These are phyloP conservation scores for Galagoides demidoff DNA, from an alignment of 2,797 vertebrate species.

Conservation along the genomic window DNA sequence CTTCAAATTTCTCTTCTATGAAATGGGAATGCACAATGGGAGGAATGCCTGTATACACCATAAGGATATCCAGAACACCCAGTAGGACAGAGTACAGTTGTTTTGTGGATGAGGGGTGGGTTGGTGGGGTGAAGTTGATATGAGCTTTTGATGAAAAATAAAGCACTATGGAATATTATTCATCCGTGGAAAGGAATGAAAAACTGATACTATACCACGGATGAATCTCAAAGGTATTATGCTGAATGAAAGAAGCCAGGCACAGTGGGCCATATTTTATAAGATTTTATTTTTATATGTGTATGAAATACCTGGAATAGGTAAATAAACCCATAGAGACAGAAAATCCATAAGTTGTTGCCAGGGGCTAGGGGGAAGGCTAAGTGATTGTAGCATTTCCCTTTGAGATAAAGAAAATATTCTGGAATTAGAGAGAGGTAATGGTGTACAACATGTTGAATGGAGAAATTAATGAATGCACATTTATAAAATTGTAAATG, in stretches of 20 bases:
- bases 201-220: neutral
- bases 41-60: neutral
- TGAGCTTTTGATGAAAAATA: conserved; percentile 21
- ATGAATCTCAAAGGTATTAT: neutral
- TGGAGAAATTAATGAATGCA: too few species aligned
- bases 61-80: neutral
- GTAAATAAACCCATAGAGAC: conserved; percentile 5
- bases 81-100: neutral
- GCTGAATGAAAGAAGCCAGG: neutral
- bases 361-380: neutral
- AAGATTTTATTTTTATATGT: neutral
- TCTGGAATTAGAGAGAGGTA: neutral
- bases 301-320: neutral
- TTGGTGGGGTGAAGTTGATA: neutral
- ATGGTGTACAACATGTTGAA: neutral
- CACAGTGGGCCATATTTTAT: neutral
- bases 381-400: neutral
- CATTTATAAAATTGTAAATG: neutral
- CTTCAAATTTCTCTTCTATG: neutral
- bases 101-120: neutral
- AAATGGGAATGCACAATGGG: neutral
- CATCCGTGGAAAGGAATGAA: neutral
- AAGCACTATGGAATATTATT: neutral
- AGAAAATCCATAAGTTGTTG: neutral
- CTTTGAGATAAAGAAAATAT: neutral